Evolutionary conservation across 2,888 invertebrate genomes (phyloP).

Genomic region (Dasysyrphus tricinctus): DNA sequence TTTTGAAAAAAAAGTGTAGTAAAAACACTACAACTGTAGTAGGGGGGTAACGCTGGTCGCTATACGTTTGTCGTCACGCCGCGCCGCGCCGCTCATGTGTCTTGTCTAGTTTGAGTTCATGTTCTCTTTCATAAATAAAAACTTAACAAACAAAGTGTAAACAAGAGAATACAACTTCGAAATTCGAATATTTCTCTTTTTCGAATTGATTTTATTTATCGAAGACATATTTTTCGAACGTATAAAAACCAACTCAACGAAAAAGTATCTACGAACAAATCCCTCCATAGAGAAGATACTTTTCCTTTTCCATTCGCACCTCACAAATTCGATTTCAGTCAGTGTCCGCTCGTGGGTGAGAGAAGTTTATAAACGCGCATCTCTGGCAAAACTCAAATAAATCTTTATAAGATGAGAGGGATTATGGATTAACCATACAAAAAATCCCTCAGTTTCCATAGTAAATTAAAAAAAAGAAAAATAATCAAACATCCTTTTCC

Average conservation of each 20-base stretch:
- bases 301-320: slow-evolving; percentile 64
- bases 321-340: slow-evolving; percentile 71
- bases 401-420: not conserved
- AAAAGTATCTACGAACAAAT: slow-evolving; percentile 57
- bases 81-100: not conserved
- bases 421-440: slow-evolving; percentile 30
- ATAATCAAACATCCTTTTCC: slow-evolving; percentile 10
- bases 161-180: slow-evolving; percentile 33
- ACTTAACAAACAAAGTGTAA: slow-evolving; percentile 37
- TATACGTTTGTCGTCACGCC: not conserved
- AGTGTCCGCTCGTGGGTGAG: slow-evolving; percentile 75
- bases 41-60: too few relatives aligned
- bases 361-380: slow-evolving; percentile 59
- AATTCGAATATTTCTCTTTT: slow-evolving; percentile 12
- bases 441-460: slow-evolving; percentile 21
- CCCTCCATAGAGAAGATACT: slow-evolving; percentile 55
- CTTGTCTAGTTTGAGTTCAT: not conserved
- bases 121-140: slow-evolving; percentile 16
- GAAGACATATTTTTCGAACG: slow-evolving; percentile 39
- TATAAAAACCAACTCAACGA: slow-evolving; percentile 50
- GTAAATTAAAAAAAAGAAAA: slow-evolving; percentile 7
- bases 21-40: too few relatives aligned
- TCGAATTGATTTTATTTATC: slow-evolving; percentile 4
- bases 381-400: slow-evolving; percentile 13
- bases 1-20: too few relatives aligned